Evolutionary conservation across 2,888 invertebrate species (phyloP), one percentile per base, ranked within the genome.

Genomic region (Platynereis dumerilii): DNA sequence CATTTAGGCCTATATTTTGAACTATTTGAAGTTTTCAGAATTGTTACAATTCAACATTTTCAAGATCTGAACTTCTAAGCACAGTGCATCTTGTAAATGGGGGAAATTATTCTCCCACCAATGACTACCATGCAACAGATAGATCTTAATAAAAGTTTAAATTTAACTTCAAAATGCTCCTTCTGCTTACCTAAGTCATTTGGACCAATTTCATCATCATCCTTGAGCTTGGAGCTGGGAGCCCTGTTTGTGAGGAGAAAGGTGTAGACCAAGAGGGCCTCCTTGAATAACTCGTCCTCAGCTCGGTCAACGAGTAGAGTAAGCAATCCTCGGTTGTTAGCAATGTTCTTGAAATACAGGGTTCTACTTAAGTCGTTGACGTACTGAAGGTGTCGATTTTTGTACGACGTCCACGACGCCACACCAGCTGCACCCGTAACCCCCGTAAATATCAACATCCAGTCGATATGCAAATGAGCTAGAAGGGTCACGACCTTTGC

Each of bases 261-360:
- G 26, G 76, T 74, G 68, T 81, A 83, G 20, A 75, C 74, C 39
- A 83, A 68, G 65, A 82, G 64, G 0, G 79, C 77, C 61, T 83
- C 80, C 67, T 83, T 83, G 57, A 83, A 80, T 44, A 75, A 75
- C 69, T 83, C 83, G 65, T 83, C 83, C 62, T 82, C 78, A 1
- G 83, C 82, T 48, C 83, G 68, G 65, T 82, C 81, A 15, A 82
- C 79, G 42, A 83, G 69, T 64, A 82, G 63, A 0, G 82, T 74
- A 61, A 83, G 69, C 60, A 82, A 70, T 2, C 81, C 79, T 26
- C 78, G 74, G 70, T 83, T 83, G 67, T 80, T 82, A 29, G 82
- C 81, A 48, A 82, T 68, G 70, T 80, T 82, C 67, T 83, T 81
- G 69, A 76, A 82, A 66, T 82, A 83, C 27, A 83, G 75, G 48